Evolutionary conservation across 1,140 invertebrate genomes (phyloP), one percentile per base, ranked within the genome.

Genomic region (Brachionus manjavacas): DNA sequence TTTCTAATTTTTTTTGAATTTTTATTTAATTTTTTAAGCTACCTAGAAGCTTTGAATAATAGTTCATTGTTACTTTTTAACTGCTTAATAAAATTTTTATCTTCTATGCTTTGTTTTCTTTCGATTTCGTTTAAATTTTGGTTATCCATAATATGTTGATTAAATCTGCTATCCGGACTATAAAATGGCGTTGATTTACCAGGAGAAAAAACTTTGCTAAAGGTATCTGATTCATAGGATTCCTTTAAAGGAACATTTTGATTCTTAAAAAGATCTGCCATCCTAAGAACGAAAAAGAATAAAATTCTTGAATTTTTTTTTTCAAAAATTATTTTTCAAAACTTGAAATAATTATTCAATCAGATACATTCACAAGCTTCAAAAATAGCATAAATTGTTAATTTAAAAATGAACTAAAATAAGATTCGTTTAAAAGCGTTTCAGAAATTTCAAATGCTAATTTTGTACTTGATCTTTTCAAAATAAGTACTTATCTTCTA

Each of bases 31-130:
- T n/a, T n/a, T n/a, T n/a, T n/a, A 79, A 64, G n/a, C 16, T 60
- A 81, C 79, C 46, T 81, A 12, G 79, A 16, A 28, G 52, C 79
- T 35, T 81, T 81, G 52, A 81, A 81, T 25, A 81, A 64, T 12
- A 81, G 52, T 43, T 81, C 79, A 81, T 64, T 81, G 25, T 81
- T 60, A 46, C 79, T 68, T 81, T 68, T 81, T 23, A 81, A 7
- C 14, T 81, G 79, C 7, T 68, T 81, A 16, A 81, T 64, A 23
- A 81, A 68, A 14, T 81, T 55, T 43, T 81, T 60, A 64, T 81
- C 52, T 16, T 60, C 52, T 9, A 60, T 23, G 25, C 20, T 20
- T 20, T 60, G 9, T 39, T 39, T 41, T 1, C 14, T 23, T 25
- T 20, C 35, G 6, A 41, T 20, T n/a, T 16, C n/a, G 20, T 60